A percentile compares a stretch with the other conserved stretches of the same genome.
phyloP scores from a whole-genome alignment of 1,140 invertebrate genomes.

The Melipona quadrifasciata region DNA sequence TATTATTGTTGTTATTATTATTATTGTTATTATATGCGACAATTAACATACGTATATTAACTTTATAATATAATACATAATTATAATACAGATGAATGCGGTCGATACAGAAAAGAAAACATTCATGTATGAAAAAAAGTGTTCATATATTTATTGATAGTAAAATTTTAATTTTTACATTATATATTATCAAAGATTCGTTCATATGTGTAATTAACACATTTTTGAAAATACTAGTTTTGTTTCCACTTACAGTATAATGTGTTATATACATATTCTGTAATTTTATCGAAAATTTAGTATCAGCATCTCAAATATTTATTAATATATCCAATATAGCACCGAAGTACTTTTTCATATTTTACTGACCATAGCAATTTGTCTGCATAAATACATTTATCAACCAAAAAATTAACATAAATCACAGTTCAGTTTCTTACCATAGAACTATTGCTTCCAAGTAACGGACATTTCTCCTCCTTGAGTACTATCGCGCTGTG shows the following conservation, averaged over 20 bases:
- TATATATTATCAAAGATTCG: slow-evolving; percentile 32
- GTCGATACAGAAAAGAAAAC: not conserved
- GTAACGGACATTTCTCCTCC: slow-evolving; percentile 82
- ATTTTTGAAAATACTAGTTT: slow-evolving; percentile 27
- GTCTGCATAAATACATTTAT: slow-evolving; percentile 41
- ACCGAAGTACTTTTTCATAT: slow-evolving; percentile 46
- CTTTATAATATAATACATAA: not conserved
- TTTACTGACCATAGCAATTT: slow-evolving; percentile 48
- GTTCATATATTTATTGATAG: slow-evolving; percentile 31
- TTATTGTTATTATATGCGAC: not conserved
- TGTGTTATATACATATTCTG: slow-evolving; percentile 48
- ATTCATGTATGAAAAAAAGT: slow-evolving; percentile 18
- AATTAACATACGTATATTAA: not conserved
- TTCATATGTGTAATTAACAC: slow-evolving; percentile 17
- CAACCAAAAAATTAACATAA: slow-evolving; percentile 24
- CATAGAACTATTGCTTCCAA: slow-evolving; percentile 79
- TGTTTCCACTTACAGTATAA: not conserved
- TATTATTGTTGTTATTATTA: not conserved
- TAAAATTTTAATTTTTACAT: slow-evolving; percentile 38
- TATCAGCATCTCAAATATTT: slow-evolving; percentile 33
- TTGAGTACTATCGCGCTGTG: slow-evolving; percentile 81
- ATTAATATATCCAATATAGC: slow-evolving; percentile 29
- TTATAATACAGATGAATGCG: not conserved
- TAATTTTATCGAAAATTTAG: slow-evolving; percentile 46
- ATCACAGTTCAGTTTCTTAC: slow-evolving; percentile 75